phyloP scores from a whole-genome alignment of 1,140 invertebrate genomes.

The Notospermus geniculatus region DNA sequence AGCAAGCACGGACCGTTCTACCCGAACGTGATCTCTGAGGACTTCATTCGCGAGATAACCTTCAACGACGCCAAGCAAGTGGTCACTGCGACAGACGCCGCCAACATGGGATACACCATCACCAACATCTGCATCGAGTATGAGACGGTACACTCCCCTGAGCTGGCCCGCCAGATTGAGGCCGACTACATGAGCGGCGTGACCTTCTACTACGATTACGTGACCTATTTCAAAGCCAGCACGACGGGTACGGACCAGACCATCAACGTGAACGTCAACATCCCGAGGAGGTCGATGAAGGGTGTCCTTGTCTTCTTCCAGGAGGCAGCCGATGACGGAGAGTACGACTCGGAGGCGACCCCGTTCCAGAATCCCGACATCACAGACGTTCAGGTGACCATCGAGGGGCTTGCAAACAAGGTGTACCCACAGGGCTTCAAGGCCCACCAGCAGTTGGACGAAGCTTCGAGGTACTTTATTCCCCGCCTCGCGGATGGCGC shows the following conservation, averaged over 20 bases:
- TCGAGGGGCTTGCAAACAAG: slow-evolving; percentile 24
- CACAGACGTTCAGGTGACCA: slow-evolving; percentile 21
- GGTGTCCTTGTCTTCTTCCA: slow-evolving; percentile 26
- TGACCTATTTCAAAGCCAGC: slow-evolving; percentile 15
- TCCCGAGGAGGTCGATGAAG: slow-evolving; percentile 24
- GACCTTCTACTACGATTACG: slow-evolving; percentile 12
- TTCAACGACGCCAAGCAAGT: slow-evolving; percentile 20
- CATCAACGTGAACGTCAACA: slow-evolving; percentile 27
- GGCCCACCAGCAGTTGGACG: slow-evolving; percentile 22
- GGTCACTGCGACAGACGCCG: slow-evolving; percentile 10
- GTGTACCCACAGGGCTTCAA: slow-evolving; percentile 24
- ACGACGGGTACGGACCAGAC: slow-evolving; percentile 17
- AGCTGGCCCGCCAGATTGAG: slow-evolving; percentile 20
- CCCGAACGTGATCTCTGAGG: slow-evolving; percentile 17
- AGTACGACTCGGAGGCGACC: not conserved
- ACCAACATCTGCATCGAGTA: slow-evolving; percentile 23
- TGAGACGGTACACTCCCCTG: slow-evolving; percentile 15
- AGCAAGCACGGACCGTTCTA: slow-evolving; percentile 22
- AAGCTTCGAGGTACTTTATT: slow-evolving; percentile 12
- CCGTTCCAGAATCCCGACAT: slow-evolving; percentile 22
- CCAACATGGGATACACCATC: slow-evolving; percentile 11
- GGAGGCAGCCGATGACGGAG: slow-evolving; percentile 10
- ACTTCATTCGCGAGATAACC: slow-evolving; percentile 18
- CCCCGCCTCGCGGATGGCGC: not conserved
- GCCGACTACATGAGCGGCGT: not conserved